A percentile compares a stretch with the other conserved stretches of the same genome.
Evolutionary conservation across 2,888 invertebrate species (phyloP).

Genomic region (Hipparchia semele): DNA sequence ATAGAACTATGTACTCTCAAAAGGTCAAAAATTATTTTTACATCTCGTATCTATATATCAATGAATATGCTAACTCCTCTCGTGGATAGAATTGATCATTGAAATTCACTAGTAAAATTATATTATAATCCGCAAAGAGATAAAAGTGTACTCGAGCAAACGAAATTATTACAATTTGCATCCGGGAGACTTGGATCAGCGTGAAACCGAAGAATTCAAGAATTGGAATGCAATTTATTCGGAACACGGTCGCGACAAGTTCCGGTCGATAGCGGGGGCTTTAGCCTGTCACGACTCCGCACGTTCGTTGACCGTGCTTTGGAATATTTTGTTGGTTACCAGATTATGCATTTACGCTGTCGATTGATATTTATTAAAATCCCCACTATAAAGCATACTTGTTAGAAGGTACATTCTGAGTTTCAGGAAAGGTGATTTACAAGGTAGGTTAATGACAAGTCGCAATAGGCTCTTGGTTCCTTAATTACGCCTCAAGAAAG

Average conservation of each 20-base stretch:
- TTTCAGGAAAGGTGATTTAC: no score
- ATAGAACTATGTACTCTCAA: no score
- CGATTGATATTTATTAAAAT: background rate
- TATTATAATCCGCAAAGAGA: slow-evolving; percentile 1
- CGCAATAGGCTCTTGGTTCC: no score
- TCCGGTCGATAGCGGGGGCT: slow-evolving; percentile 25
- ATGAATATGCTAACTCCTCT: background rate
- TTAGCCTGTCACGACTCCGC: background rate
- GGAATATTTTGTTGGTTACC: slow-evolving; percentile 12
- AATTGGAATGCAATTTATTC: slow-evolving; percentile 39
- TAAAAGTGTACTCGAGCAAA: slow-evolving; percentile 23
- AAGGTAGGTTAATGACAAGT: no score
- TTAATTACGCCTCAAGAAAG: no score
- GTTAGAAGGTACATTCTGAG: no score
- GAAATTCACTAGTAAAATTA: background rate
- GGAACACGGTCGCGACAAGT: slow-evolving; percentile 27
- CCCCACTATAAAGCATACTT: no score
- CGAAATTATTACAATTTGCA: slow-evolving; percentile 33
- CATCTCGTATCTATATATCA: no score
- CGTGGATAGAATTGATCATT: background rate
- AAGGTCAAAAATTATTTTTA: no score
- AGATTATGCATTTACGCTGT: background rate
- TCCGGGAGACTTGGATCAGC: slow-evolving; percentile 35
- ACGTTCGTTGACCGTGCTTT: slow-evolving; percentile 20
- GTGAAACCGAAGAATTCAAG: slow-evolving; percentile 36